Conservation (phyloP, 1,140 invertebrate genomes). For the Zaprionus inermis region DNA sequence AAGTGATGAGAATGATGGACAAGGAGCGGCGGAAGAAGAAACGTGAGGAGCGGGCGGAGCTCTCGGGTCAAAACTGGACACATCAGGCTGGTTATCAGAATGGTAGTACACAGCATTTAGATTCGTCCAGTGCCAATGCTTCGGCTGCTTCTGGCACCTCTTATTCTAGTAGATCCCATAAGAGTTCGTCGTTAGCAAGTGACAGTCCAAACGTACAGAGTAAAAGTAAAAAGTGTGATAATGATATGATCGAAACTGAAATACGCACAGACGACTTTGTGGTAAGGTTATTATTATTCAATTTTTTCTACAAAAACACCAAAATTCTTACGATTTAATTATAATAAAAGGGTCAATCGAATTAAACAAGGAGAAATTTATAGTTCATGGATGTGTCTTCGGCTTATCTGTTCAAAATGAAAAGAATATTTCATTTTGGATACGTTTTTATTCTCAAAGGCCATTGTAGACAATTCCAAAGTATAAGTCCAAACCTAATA, state of each 20-base stretch:
- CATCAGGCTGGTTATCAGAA: slow-evolving; percentile 45
- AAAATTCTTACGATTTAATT: slow-evolving; percentile 52
- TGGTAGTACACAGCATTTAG: slow-evolving; percentile 77
- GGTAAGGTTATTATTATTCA: slow-evolving; percentile 85
- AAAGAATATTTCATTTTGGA: background rate
- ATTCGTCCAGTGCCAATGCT: slow-evolving; percentile 57
- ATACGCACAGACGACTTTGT: slow-evolving; percentile 85
- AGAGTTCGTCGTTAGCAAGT: slow-evolving; percentile 31
- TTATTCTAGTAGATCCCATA: slow-evolving; percentile 48
- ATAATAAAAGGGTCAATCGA: slow-evolving; percentile 21
- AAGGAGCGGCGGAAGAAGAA: slow-evolving; percentile 90
- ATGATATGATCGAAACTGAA: slow-evolving; percentile 84
- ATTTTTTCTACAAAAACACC: slow-evolving; percentile 70
- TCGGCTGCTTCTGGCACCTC: slow-evolving; percentile 36
- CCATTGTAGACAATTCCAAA: slow-evolving; percentile 19
- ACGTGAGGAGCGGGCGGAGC: slow-evolving; percentile 85
- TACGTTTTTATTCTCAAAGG: background rate
- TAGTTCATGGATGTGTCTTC: slow-evolving; percentile 24
- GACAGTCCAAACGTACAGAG: slow-evolving; percentile 61
- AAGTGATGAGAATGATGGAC: slow-evolving; percentile 93
- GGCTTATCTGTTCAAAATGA: slow-evolving; percentile 13
- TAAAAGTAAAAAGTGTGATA: slow-evolving; percentile 84
- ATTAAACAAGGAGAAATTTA: slow-evolving; percentile 7
- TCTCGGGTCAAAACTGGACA: slow-evolving; percentile 31
- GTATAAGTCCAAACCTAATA: background rate